Base-by-base conservation (phyloP, 2,888 invertebrate genomes). In the Panopea generosa region DNA sequence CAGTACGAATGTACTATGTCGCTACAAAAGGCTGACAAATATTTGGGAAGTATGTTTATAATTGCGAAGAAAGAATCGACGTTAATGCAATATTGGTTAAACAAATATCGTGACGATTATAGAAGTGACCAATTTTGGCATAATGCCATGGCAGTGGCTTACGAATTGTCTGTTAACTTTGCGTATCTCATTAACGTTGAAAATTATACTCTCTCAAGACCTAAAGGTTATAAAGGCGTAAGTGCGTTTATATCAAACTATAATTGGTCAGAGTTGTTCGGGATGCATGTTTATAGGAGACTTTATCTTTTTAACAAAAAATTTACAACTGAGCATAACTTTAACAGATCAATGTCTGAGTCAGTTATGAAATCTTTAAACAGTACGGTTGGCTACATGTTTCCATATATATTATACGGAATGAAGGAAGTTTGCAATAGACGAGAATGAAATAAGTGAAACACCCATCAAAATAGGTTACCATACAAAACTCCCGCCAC, bases 21-120 rank as follows among this genome's bases (percentile, higher is more conserved):
- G n/a, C n/a, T n/a, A n/a, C n/a, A n/a, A n/a, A n/a, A n/a, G n/a
- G n/a, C n/a, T n/a, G n/a, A n/a, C n/a, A n/a, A n/a, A n/a, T n/a
- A n/a, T n/a, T n/a, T n/a, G n/a, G n/a, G n/a, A n/a, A n/a, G n/a
- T n/a, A n/a, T n/a, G n/a, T n/a, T n/a, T n/a, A n/a, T n/a, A n/a
- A 56, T 67, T 22, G 49, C 66, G 2, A 56, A 67, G 59, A 43
- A 50, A 61, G 67, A 73, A 43, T 60, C 73, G 14, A 40, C 61
- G 1, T 73, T 73, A 50, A n/a, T 73, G 16, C 45, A 33, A 18
- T 38, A n/a, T n/a, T n/a, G n/a, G n/a, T n/a, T n/a, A n/a, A n/a
- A n/a, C n/a, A n/a, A n/a, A n/a, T n/a, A n/a, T 24, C 40, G 33
- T 22, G 56, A 55, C 2, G 22, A 72, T 20, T 73, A 67, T 43